A percentile compares a stretch with the other conserved stretches of the same genome.
These are phyloP conservation scores for Cydia strobilella DNA, from an alignment of 1,140 invertebrate genomes.

Conservation along the genomic window DNA sequence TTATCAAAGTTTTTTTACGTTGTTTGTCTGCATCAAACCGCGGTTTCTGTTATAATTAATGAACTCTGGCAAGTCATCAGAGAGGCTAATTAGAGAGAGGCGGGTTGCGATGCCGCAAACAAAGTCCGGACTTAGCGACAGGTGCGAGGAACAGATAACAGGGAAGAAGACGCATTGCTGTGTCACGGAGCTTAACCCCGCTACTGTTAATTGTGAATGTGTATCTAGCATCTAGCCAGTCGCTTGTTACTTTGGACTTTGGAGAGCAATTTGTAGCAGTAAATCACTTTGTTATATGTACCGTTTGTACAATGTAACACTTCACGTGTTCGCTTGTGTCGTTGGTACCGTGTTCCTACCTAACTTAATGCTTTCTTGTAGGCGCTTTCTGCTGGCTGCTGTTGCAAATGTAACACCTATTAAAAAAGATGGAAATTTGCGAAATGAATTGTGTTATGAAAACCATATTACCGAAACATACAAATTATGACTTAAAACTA, in stretches of 20 bases:
- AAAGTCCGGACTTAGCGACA: conserved; percentile 56
- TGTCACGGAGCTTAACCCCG: conserved; percentile 47
- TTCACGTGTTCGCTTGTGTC: conserved; percentile 11
- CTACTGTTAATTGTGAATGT: conserved; percentile 28
- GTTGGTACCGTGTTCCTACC: background rate
- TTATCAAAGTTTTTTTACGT: conserved; percentile 40
- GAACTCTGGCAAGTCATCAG: conserved; percentile 58
- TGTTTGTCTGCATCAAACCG: conserved; percentile 50
- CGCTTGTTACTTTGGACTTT: conserved; percentile 26
- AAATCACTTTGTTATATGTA: conserved; percentile 26
- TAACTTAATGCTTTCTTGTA: conserved; percentile 14
- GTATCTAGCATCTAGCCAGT: conserved; percentile 25
- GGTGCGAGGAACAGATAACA: conserved; percentile 61
- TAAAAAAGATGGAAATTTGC: background rate
- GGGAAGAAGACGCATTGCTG: conserved; percentile 49
- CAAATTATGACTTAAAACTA: too few relatives aligned
- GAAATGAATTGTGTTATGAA: background rate
- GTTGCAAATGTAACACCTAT: background rate
- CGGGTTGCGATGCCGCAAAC: conserved; percentile 44
- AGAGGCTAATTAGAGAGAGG: conserved; percentile 59
- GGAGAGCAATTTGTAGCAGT: conserved; percentile 24
- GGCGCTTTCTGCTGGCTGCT: conserved; percentile 2
- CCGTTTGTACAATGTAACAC: conserved; percentile 22
- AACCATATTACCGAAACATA: background rate
- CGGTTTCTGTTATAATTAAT: conserved; percentile 59